Base-by-base conservation (phyloP, 2,888 invertebrate genomes). In the Tetrapedia diversipes region DNA sequence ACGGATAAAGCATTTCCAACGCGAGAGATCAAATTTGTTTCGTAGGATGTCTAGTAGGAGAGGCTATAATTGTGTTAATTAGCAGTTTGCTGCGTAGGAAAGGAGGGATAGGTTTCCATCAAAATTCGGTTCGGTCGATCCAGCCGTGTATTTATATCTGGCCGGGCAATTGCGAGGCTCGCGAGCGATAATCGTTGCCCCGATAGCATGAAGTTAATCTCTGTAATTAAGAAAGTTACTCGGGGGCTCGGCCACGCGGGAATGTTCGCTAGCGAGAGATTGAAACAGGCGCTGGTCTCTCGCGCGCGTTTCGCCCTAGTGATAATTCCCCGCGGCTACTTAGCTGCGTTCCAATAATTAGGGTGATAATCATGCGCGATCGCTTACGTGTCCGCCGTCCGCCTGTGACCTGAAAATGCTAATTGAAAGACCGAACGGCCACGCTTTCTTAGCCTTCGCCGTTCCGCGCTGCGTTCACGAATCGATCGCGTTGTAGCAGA, bases 171-270 rank as follows among this genome's bases (percentile, higher is more conserved):
- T 82, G 85, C 80, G 80, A 85, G 87, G 80, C 77, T 84, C 84
- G 82, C 81, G 79, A 82, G 84, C 87, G 89, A 90, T 90, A 90
- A 90, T 90, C 89, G 85, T 88, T 84, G 87, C 83, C 86, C 88
- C 87, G 86, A 86, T 88, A 89, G 89, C 89, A 90, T 90, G 89
- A 89, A 90, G 84, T 90, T 90, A 90, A 91, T 90, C 88, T 90
- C 87, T 84, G 90, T 90, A 90, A 91, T 91, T 90, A 90, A 91
- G 90, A 89, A 90, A 90, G 89, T 89, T 90, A 86, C 77, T 82
- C 77, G 67, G 63, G 63, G 78, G 76, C 75, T 83, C 84, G 86
- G 87, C 87, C 86, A 85, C 85, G 87, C 86, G 88, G 86, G 89
- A 89, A 88, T 88, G 79, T 73, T 53, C n/a, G 66, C 66, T 78